These are phyloP conservation scores for Antechinus flavipes DNA, from an alignment of 2,113 vertebrate species.

Conservation along the genomic window DNA sequence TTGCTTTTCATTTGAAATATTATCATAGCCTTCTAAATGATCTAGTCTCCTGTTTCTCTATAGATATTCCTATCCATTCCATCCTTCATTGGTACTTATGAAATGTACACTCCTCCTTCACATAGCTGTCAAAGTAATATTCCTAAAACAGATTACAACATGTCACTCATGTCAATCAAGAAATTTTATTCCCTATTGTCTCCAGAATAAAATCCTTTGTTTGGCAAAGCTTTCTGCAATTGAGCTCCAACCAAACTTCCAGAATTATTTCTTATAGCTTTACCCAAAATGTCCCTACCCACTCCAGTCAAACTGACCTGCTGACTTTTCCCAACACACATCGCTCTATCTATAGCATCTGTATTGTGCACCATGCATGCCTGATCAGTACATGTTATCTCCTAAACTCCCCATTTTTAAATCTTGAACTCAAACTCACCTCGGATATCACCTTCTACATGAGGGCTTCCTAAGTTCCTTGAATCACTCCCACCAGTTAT, in stretches of 20 bases:
- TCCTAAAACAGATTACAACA: not conserved
- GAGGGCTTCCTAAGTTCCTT: not conserved
- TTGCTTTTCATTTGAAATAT: not conserved
- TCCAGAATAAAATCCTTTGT: not conserved
- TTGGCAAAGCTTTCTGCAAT: not conserved
- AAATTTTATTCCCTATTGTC: not conserved
- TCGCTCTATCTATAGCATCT: too few relatives aligned
- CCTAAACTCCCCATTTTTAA: not conserved
- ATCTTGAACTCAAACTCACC: not conserved
- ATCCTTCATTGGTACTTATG: too few relatives aligned
- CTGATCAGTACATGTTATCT: not conserved
- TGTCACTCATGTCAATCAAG: not conserved
- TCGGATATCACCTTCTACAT: not conserved
- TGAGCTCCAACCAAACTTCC: not conserved
- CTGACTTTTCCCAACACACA: not conserved
- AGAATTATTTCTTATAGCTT: not conserved
- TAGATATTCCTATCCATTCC: not conserved
- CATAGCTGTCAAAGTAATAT: not conserved
- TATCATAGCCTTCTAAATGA: not conserved
- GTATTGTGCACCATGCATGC: not conserved
- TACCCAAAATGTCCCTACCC: not conserved
- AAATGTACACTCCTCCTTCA: too few relatives aligned
- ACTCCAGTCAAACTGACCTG: not conserved
- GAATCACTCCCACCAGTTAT: not conserved
- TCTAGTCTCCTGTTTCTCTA: not conserved